Conservation (phyloP, 2,113 vertebrate species). For the Charina bottae region DNA sequence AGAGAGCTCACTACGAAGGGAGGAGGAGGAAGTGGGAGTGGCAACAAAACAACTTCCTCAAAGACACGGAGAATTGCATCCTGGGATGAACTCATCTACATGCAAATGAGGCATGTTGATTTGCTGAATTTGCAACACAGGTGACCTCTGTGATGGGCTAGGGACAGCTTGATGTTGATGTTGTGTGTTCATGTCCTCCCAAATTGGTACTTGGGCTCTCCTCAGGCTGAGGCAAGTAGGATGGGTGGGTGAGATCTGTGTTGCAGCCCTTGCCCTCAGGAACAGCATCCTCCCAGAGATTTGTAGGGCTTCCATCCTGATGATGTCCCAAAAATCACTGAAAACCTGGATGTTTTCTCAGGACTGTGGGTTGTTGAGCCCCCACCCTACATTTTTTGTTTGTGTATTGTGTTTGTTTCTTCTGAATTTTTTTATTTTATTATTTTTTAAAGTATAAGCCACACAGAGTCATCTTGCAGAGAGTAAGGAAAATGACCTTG, state of each 20-base stretch:
- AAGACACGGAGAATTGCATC: too few species aligned
- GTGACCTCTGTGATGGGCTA: background rate
- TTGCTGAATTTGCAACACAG: too few species aligned
- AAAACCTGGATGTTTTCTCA: background rate
- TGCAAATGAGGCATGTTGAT: too few species aligned
- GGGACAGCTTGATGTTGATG: background rate
- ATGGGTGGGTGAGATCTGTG: background rate
- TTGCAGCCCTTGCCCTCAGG: background rate
- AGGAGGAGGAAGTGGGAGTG: too few species aligned
- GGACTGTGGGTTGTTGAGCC: background rate
- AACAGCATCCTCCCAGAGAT: background rate
- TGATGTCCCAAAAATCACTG: background rate
- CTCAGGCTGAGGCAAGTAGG: background rate
- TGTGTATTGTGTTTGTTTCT: background rate
- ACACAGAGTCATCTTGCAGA: background rate
- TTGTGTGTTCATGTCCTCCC: background rate
- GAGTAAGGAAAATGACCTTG: background rate
- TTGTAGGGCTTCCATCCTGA: background rate
- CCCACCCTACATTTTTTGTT: background rate
- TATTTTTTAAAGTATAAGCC: background rate
- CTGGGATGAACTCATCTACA: too few species aligned
- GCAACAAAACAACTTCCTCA: too few species aligned
- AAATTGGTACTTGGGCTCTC: background rate
- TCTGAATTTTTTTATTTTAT: background rate
- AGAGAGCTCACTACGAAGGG: too few species aligned